Evolutionary conservation across 2,797 vertebrate species (phyloP), one percentile per base, ranked within the genome.

Genomic region (Ibycter americanus): DNA sequence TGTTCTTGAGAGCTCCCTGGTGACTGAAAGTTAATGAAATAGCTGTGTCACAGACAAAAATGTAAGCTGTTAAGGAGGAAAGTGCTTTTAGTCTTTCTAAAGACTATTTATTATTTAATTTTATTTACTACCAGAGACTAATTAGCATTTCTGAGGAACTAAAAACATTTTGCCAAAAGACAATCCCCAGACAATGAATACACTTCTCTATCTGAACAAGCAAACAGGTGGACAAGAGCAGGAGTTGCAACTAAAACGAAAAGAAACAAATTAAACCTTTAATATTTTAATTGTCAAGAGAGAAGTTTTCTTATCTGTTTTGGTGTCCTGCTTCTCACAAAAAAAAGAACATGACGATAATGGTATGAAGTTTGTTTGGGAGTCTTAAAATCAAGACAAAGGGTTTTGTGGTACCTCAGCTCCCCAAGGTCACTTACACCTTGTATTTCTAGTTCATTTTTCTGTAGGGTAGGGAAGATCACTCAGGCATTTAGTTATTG

Each of bases 11-110:
- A 89, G 71, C 47, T 94, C 94, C 94, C 86, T 67, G 34, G 59
- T 95, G 93, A 74, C 55, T 70, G 55, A 42, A 88, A 90, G 63
- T 89, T 94, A 95, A 95, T 89, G 74, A 95, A 95, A 89, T 96
- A 89, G 70, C 81, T 89, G 40, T 77, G 56, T 73, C 74, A 79
- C 71, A 91, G 84, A 52, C 70, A 82, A 86, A 94, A 88, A 87
- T 80, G 56, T 78, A 68, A 93, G 77, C 87, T 90, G 73, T 74
- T 87, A 70, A 80, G 66, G 49, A 86, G 47, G 46, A 90, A 68
- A 88, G 58, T 83, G 40, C 51, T 93, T 79, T 88, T 87, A 74
- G 49, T 94, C 42, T 63, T 96, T 91, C 27, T 55, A 19, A 86
- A 94, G 42, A 68, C 61, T 84, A 31, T 49, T 91, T 92, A 77